phyloP scores from a whole-genome alignment of 2,797 vertebrate genomes.

The Gobionotothen gibberifrons region DNA sequence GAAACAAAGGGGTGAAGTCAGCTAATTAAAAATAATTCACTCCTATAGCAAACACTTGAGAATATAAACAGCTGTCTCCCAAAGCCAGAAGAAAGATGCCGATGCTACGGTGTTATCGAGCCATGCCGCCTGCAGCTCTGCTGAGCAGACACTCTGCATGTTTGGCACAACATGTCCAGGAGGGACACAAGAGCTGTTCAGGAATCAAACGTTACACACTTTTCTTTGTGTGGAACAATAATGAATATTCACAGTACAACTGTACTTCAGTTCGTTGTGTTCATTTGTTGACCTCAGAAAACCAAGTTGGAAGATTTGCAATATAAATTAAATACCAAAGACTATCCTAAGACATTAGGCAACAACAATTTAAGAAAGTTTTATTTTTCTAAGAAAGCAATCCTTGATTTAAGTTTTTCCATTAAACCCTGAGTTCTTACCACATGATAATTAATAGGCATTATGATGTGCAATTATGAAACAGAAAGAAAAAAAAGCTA shows the following conservation, averaged over 20 bases:
- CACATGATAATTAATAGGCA: constrained; percentile 46
- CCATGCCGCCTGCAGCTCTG: constrained; percentile 4
- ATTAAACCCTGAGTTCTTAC: constrained; percentile 81
- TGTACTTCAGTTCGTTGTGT: constrained; percentile 40
- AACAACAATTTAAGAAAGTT: constrained; percentile 51
- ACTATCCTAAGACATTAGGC: constrained; percentile 47
- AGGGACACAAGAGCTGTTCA: constrained; percentile 13
- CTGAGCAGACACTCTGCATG: constrained; percentile 15
- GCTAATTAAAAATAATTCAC: constrained; percentile 5
- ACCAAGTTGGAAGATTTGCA: constrained; percentile 28
- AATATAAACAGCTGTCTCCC: constrained; percentile 27
- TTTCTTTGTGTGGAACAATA: constrained; percentile 24
- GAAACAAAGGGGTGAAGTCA: constrained; percentile 10
- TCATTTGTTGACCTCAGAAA: constrained; percentile 24
- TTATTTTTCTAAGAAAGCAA: constrained; percentile 59
- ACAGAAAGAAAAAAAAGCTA: constrained; percentile 32
- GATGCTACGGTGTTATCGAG: constrained; percentile 6
- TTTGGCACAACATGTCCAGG: constrained; percentile 15
- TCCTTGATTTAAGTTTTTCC: constrained; percentile 48
- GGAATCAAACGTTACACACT: constrained; percentile 11
- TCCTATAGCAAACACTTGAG: constrained; percentile 8
- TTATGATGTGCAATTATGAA: constrained; percentile 61
- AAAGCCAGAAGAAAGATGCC: constrained; percentile 23
- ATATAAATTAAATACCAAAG: constrained; percentile 45
- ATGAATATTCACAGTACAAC: constrained; percentile 44